Base-by-base conservation (phyloP, 2,888 invertebrate genomes). In the Pseudanteris insignis region DNA sequence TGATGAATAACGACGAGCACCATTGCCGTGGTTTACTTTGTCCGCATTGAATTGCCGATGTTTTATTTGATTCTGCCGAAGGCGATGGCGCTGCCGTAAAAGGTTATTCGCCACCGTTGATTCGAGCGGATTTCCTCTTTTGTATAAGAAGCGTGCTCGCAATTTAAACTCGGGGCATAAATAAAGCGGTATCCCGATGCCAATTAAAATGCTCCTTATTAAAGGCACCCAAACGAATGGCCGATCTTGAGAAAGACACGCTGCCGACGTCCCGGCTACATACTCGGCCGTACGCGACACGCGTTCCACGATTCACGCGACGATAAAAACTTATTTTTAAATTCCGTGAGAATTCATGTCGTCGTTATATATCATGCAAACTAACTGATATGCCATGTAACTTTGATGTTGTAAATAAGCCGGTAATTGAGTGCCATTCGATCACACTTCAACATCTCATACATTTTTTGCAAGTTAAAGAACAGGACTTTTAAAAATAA, bases 151-250 rank as follows among this genome's bases (percentile, higher is more conserved):
- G 47, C 51, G 50, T 37, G 50, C 50, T 44, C 54, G 58, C 48
- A 47, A 57, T 43, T 25, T 44, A 58, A 44, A 44, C 58, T 33
- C 12, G 50, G 29, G 50, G 44, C 38, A 58, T 58, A 58, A 58
- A 58, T 58, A 58, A 58, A 58, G 46, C 58, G 38, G 30, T 50
- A 34, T 43, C 28, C 51, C 40, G 65, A 67, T 68, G 75, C 76
- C 77, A 77, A 77, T 77, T 77, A 77, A 77, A 76, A 75, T 70
- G 69, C 72, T 73, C 76, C 76, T 76, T 76, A 76, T 71, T 64
- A 68, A 72, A 73, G 59, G 55, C 62, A 48, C 59, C 58, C 55
- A 65, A 66, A 62, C 66, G 68, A 64, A 59, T 59, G 38, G 47
- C 40, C 54, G 38, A 63, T 38, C 43, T 44, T 24, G 43, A 44